Percentiles rank a stretch among this genome's conserved stretches.
Evolutionary conservation across 2,113 vertebrate genomes (phyloP).

Genomic region (Equus przewalskii): DNA sequence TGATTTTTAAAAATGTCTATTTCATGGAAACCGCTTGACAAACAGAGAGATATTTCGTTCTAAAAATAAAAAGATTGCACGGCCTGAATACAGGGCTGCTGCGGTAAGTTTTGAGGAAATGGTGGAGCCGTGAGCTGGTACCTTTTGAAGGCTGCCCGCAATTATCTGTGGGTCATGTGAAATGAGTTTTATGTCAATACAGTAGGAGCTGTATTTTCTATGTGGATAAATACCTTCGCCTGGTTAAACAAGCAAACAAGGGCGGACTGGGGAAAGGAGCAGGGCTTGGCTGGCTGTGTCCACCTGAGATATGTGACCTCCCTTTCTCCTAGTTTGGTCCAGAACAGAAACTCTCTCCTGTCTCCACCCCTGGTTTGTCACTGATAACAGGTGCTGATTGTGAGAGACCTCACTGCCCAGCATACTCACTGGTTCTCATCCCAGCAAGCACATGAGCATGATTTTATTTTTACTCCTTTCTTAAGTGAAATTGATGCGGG

Average conservation of each 20-base stretch:
- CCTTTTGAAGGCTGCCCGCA: background rate
- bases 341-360: background rate
- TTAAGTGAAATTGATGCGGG: background rate
- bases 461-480: background rate
- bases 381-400: background rate
- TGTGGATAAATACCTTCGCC: background rate
- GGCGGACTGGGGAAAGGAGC: background rate
- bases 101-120: background rate
- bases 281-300: slow-evolving; percentile 10
- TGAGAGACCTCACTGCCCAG: background rate
- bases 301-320: slow-evolving; percentile 20
- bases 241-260: slow-evolving; percentile 58
- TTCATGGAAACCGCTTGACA: background rate
- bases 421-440: background rate
- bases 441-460: background rate
- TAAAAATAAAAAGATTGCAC: background rate
- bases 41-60: background rate
- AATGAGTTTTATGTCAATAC: slow-evolving; percentile 24
- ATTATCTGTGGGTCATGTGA: background rate
- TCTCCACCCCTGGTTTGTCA: background rate
- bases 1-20: background rate
- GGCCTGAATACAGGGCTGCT: background rate
- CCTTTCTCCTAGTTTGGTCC: background rate
- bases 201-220: background rate
- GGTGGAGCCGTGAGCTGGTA: background rate